Conservation (phyloP, 2,113 vertebrate genomes). For the Aspiorhynchus laticeps region DNA sequence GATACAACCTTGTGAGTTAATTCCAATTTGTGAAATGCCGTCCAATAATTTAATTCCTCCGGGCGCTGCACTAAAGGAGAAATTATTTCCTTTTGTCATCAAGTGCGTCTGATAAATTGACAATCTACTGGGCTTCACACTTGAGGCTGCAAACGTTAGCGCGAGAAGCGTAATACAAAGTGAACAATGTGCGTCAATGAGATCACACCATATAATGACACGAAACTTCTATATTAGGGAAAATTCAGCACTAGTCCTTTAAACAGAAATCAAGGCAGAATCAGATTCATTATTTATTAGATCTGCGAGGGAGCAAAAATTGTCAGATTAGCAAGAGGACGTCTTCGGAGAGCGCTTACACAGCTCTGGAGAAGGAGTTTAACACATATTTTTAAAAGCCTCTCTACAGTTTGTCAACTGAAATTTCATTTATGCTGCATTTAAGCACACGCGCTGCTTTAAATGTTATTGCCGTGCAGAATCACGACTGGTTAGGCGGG, state of each 20-base stretch:
- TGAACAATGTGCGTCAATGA: background rate
- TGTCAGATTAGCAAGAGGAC: constrained; percentile 37
- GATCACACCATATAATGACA: background rate
- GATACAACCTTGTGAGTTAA: constrained; percentile 45
- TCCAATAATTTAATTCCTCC: constrained; percentile 17
- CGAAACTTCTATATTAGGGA: background rate
- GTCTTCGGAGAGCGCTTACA: constrained; percentile 12
- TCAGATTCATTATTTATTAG: constrained; percentile 32
- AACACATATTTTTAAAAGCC: constrained; percentile 27
- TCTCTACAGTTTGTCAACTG: constrained; percentile 27
- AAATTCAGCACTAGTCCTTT: background rate
- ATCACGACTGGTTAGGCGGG: background rate
- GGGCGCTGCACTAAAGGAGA: background rate
- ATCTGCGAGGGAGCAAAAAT: constrained; percentile 18
- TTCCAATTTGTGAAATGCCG: constrained; percentile 30
- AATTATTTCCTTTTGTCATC: constrained; percentile 28
- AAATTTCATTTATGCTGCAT: constrained; percentile 28
- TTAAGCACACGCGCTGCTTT: constrained; percentile 18
- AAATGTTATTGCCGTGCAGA: constrained; percentile 33
- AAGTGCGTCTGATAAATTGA: constrained; percentile 29
- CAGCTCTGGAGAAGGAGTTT: constrained; percentile 28
- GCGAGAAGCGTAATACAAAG: background rate
- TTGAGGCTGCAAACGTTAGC: background rate
- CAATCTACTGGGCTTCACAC: constrained; percentile 26
- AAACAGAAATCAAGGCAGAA: constrained; percentile 25